Conservation (phyloP, 2,113 vertebrate genomes). For the Vicugna pacos region DNA sequence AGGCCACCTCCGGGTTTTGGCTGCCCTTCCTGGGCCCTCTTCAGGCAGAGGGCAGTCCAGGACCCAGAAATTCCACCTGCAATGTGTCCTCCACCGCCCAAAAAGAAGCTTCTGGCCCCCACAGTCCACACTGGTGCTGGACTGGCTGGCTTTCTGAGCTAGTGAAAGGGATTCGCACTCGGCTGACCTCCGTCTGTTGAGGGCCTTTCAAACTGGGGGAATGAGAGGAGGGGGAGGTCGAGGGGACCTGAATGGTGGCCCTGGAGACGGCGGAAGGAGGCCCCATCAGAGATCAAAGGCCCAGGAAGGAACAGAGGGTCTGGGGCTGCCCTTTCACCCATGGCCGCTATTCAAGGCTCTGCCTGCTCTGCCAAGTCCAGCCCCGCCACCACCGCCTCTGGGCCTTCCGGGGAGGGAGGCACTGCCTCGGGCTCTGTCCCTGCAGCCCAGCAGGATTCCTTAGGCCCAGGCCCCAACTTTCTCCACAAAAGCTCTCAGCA, state of each 20-base stretch:
- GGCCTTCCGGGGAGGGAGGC: slow-evolving; percentile 36
- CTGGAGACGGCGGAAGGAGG: slow-evolving; percentile 70
- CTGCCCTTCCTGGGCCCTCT: not conserved
- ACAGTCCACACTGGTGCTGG: not conserved
- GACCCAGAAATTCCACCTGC: not conserved
- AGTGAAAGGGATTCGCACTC: slow-evolving; percentile 74
- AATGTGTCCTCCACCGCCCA: not conserved
- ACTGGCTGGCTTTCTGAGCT: not conserved
- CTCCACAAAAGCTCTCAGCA: slow-evolving; percentile 51
- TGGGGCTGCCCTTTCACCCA: slow-evolving; percentile 76
- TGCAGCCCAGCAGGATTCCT: slow-evolving; percentile 24
- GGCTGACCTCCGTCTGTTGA: slow-evolving; percentile 58
- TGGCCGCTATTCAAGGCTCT: slow-evolving; percentile 58
- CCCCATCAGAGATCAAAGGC: slow-evolving; percentile 83
- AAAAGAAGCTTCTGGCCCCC: not conserved
- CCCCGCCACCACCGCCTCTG: slow-evolving; percentile 15
- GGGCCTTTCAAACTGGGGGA: slow-evolving; percentile 64
- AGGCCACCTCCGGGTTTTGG: not conserved
- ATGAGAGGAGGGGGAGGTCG: not conserved
- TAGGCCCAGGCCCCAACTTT: slow-evolving; percentile 48
- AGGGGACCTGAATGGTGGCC: slow-evolving; percentile 70
- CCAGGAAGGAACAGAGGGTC: slow-evolving; percentile 72
- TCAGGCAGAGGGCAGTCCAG: not conserved
- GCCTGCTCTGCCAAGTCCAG: slow-evolving; percentile 68
- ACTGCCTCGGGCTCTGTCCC: not conserved